Conservation (phyloP, 2,113 vertebrate species). For the Orientallactaga bullata region DNA sequence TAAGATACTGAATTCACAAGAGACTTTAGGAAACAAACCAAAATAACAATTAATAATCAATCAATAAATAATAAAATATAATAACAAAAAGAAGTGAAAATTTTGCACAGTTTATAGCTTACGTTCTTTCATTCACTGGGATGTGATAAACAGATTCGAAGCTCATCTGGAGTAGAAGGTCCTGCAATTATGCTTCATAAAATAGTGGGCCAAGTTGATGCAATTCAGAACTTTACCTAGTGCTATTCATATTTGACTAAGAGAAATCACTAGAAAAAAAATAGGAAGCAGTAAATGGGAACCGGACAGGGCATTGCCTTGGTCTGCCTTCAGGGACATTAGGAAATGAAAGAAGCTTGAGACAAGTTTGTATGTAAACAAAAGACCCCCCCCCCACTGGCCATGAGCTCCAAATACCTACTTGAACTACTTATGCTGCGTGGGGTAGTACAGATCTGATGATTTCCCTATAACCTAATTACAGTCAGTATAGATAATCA, state of each 20-base stretch:
- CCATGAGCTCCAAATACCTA: neutral
- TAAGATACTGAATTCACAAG: neutral
- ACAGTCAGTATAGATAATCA: neutral
- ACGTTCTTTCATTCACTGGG: neutral
- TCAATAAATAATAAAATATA: too few relatives aligned
- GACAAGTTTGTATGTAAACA: neutral
- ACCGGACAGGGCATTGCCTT: neutral
- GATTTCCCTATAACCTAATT: neutral
- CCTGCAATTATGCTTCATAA: neutral
- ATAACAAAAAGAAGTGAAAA: neutral
- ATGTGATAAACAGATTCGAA: neutral
- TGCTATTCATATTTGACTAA: neutral
- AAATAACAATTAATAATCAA: too few relatives aligned
- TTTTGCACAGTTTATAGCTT: neutral
- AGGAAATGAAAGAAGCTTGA: neutral
- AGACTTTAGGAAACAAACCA: neutral
- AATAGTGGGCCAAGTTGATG: neutral
- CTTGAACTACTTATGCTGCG: neutral
- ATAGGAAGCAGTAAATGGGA: too few relatives aligned
- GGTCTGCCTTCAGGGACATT: neutral
- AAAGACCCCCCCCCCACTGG: neutral
- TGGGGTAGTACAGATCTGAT: neutral
- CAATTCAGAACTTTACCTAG: neutral
- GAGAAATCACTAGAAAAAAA: neutral
- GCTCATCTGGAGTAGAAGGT: neutral